Evolutionary conservation across 2,113 vertebrate species (phyloP), one percentile per base, ranked within the genome.

Genomic region (Phyllopteryx taeniolatus): DNA sequence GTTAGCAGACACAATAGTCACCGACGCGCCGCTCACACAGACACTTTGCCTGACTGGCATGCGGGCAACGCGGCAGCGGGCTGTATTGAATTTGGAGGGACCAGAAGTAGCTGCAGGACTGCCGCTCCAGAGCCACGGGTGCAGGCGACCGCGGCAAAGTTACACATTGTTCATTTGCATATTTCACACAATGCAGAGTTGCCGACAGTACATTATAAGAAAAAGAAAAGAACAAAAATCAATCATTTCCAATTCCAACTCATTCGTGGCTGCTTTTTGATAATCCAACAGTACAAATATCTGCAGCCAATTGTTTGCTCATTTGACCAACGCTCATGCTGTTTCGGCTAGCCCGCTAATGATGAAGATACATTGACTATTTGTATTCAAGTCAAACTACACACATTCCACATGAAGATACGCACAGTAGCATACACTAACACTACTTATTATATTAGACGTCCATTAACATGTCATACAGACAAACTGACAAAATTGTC

Each of bases 401-500:
- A 85, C 78, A 85, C 78, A 81, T 71, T 91, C 82, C 86, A 91
- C 82, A 84, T 81, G 69, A 87, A 82, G 64, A 74, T 88, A 83
- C 90, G 74, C 44, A 91, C 88, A 85, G 88, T 78, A 82, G 79
- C 83, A 86, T 87, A 87, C 59, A 65, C 87, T 80, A 88, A 83
- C 78, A 91, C 83, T 88, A 89, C 78, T 85, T 76, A 69, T 87
- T 90, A 83, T 87, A 87, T 82, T 83, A 87, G 84, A 92, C 79
- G 72, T 82, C 83, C 81, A 87, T 80, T 81, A 82, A 89, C 84
- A 87, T 87, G 86, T 87, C 82, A 85, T 84, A 92, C 79, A 84
- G 92, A 93, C 91, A 80, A 85, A 81, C 90, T 92, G 92, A 83
- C 91, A 91, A 88, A 83, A 71, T 88, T 90, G 90, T 74, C 91